Evolutionary conservation across 2,113 vertebrate species (phyloP), one percentile per base, ranked within the genome.

Genomic region (Neofelis nebulosa): DNA sequence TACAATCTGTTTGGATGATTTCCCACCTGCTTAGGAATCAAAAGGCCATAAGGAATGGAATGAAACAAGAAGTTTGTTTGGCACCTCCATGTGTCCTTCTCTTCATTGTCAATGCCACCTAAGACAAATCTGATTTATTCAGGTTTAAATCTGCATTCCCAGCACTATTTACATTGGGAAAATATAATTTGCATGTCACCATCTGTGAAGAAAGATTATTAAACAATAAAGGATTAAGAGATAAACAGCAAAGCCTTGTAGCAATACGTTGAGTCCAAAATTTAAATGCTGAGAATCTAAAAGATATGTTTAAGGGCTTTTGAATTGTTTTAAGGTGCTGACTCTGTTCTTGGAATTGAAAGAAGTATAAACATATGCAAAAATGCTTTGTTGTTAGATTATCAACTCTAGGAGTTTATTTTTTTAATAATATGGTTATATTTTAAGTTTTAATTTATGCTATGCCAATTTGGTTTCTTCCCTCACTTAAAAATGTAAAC

Each of bases 201-300:
- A 98, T 98, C 98, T 98, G 98, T 89, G 97, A 97, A 98, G 85
- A 97, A 97, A 98, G 90, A 97, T 98, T 98, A 98, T 98, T 98
- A 98, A 98, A 98, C 95, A 93, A 98, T 97, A 96, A 98, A 97
- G 97, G 91, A 95, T 94, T 96, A 92, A 96, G 91, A 98, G 97
- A 97, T 96, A 97, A 98, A 96, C 69, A 97, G 90, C 71, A 94
- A 97, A 98, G 94, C 89, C 94, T 96, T 89, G 50, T 91, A 97
- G 95, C 90, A 92, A 92, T 96, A 92, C 33, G 21, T 48, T 23
- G 57, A 98, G 83, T 95, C 94, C 96, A 97, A 96, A 96, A 95
- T 98, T 94, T 96, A 97, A 97, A 95, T 96, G 88, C 87, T 97
- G 90, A 95, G 57, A 90, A 29, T 78, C 89, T 88, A 21, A 92